Base-by-base conservation (phyloP, 2,113 vertebrate genomes). In the Xyliphius kryptos region DNA sequence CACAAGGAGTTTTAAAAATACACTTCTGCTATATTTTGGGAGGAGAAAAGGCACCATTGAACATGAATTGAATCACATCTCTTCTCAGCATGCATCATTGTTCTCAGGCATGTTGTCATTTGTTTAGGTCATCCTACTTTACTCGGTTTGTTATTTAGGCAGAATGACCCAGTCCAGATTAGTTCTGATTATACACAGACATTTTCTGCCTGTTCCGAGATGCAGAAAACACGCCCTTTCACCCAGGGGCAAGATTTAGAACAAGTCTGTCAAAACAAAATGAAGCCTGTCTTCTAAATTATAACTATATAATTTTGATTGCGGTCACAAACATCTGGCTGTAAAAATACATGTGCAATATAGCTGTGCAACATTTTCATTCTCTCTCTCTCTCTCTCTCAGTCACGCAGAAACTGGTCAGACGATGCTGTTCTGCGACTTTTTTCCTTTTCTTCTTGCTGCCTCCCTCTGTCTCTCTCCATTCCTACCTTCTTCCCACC, bases 311-410 rank as follows among this genome's bases (percentile, higher is more conserved):
- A 66, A 50, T 37, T 58, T 58, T 66, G 46, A 66, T 43, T 66
- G 55, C n/a, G 37, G 47, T 57, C 47, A 66, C 44, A 51, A 37
- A 32, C 49, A 57, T 66, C 54, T 51, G 44, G 54, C 19, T 66
- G 54, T 51, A 43, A 50, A 57, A 49, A 66, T 43, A 66, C 17
- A 49, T 6, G 26, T 19, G 44, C 44, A 36, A 36, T 66, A 16
- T 14, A 68, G 62, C 48, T 47, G 12, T 63, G 9, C 40, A 37
- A 63, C 68, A 78, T 79, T 76, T 71, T 49, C 74, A 51, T 68
- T 58, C 62, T 58, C 64, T 21, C 37, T 51, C 63, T 17, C 50
- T 16, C 61, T 6, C 53, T 36, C 36, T 17, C n/a, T n/a, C n/a
- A n/a, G n/a, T n/a, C n/a, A n/a, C 11, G 20, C 19, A 59, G 32